Evolutionary conservation across 2,888 invertebrate species (phyloP), one percentile per base, ranked within the genome.

Genomic region (Ephialtes manifestator): DNA sequence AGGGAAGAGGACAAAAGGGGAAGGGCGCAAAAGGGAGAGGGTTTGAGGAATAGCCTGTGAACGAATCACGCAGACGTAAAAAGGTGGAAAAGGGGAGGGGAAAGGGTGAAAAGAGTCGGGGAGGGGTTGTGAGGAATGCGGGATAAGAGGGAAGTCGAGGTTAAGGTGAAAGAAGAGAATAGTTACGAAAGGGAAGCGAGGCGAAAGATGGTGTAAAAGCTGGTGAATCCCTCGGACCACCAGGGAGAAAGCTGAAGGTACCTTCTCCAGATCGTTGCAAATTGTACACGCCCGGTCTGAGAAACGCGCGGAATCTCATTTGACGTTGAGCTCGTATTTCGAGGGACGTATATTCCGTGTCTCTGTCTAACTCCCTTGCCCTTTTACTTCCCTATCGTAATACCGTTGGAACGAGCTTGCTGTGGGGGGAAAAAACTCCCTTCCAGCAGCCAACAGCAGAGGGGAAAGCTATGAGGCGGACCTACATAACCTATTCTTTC

Each of bases 231-330:
- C 72, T 83, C 76, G 81, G 81, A 82, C 77, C 70, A 68, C 53
- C 80, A 35, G 46, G 55, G 53, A 39, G 65, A 35, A 75, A 68
- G 18, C 55, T 51, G 63, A 74, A 71, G 39, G 68, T 67, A 78
- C 74, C 80, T 84, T 63, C 46, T 60, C 77, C 51, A 72, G 84
- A 84, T 86, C 84, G 87, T 86, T 72, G 84, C 79, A 80, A 86
- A 87, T 85, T 82, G 85, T 85, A 86, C 86, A 75, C 81, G 86
- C 75, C 70, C 68, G 74, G 77, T 77, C 83, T 83, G 87, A 80
- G 87, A 86, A 87, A 85, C 84, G 79, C 79, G 83, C 68, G 84
- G 88, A 90, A 90, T 90, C 89, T 88, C 90, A 87, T 90, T 90
- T 89, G 86, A 84, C 86, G 87, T 84, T 86, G 89, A 89, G 87